Base-by-base conservation (phyloP, 1,140 invertebrate species). In the Cyrtorhinus lividipennis region DNA sequence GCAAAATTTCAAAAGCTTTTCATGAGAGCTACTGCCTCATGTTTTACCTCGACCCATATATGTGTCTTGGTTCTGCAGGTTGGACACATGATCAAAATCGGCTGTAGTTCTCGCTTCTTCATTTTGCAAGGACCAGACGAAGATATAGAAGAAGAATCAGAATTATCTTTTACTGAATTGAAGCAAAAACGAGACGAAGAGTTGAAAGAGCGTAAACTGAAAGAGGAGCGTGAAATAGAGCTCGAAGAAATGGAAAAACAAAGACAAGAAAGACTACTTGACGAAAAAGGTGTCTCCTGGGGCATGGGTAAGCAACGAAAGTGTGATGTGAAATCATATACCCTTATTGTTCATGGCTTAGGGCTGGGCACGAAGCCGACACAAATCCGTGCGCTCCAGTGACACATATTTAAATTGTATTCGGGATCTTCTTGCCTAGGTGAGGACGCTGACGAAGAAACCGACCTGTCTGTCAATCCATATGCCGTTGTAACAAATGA, bases 61-160 rank as follows among this genome's bases (percentile, higher is more conserved):
- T n/a, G n/a, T n/a, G n/a, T n/a, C n/a, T n/a, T n/a, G n/a, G n/a
- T n/a, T n/a, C n/a, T n/a, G 3, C 68, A 79, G 65, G 90, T 93
- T 0, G 94, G 94, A 0, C 89, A 96, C 75, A 86, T 95, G 72
- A 74, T 98, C 2, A 94, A 88, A 73, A 86, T 98, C 74, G 95
- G 94, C 1, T 86, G 83, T 48, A 97, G 92, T 69, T 85, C 89
- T 0, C 77, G 95, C 61, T 81, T 88, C 58, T 90, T 85, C 70
- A 86, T 95, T 64, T 68, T 97, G 18, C 80, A 87, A 75, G 92
- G 92, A 8, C 94, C 94, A 2, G 75, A 80, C 24, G 84, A 87
- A 56, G 93, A 97, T 71, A 77, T 81, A 66, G 92, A 97, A 74
- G 81, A 85, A 26, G 92, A 95, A 76, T 88, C 88, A 20, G 83